These are phyloP conservation scores for Actenoides hombroni DNA, from an alignment of 2,113 vertebrate genomes.

Conservation along the genomic window DNA sequence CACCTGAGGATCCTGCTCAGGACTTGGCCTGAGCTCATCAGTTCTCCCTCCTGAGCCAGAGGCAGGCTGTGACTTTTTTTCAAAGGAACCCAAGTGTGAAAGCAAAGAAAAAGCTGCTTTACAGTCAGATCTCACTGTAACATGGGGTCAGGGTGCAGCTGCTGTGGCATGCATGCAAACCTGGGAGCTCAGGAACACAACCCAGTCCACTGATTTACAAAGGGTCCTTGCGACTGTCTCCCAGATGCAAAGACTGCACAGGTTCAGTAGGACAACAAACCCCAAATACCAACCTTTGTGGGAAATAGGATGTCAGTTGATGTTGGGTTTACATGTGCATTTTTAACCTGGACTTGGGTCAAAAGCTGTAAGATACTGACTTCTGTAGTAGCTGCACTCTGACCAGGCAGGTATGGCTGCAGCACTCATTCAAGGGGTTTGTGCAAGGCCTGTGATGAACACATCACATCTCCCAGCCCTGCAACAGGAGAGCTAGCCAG, in stretches of 20 bases:
- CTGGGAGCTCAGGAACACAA: not conserved
- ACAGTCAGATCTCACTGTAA: not conserved
- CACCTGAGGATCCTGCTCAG: not conserved
- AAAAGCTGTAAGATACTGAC: not conserved
- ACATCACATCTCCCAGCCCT: fast-evolving
- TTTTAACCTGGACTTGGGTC: not conserved
- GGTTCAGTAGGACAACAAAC: not conserved
- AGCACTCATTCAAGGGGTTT: not conserved
- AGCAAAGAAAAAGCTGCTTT: not conserved
- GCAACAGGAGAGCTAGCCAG: not conserved
- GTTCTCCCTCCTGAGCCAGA: not conserved
- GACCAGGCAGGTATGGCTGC: not conserved
- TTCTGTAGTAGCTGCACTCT: not conserved
- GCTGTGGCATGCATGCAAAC: fast-evolving
- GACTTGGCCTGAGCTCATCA: not conserved
- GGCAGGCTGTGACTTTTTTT: not conserved
- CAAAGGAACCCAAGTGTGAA: not conserved
- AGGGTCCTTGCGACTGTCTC: not conserved
- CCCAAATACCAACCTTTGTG: not conserved
- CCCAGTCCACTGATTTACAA: not conserved
- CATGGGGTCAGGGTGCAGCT: not conserved
- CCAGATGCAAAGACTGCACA: not conserved
- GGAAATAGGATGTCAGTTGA: not conserved
- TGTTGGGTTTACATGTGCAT: not conserved
- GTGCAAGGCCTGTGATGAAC: not conserved